phyloP scores from a whole-genome alignment of 2,888 invertebrate genomes.

The Teleiodes luculella region DNA sequence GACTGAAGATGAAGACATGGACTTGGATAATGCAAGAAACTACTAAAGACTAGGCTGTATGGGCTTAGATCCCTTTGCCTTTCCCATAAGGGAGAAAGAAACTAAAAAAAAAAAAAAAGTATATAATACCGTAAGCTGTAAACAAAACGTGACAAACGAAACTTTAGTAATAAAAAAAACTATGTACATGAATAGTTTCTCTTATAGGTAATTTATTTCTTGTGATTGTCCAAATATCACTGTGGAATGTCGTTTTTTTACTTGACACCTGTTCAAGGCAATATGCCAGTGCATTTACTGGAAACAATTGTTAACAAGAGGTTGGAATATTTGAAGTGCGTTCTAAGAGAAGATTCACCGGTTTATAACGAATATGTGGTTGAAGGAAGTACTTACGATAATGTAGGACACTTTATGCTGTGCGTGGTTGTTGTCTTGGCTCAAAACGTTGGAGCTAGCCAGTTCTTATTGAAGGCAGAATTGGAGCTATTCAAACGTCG shows the following conservation, averaged over 20 bases:
- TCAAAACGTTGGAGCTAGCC: conserved; percentile 45
- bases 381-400: conserved; percentile 79
- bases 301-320: conserved; percentile 74
- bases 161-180: too few relatives aligned
- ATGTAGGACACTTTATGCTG: conserved; percentile 78
- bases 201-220: too few relatives aligned
- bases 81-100: too few relatives aligned
- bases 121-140: too few relatives aligned
- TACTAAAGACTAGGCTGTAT: too few relatives aligned
- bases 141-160: too few relatives aligned
- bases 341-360: conserved; percentile 42
- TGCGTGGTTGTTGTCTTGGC: conserved; percentile 59
- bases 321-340: conserved; percentile 66
- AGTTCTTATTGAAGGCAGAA: conserved; percentile 57
- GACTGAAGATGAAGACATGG: too few relatives aligned
- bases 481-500: conserved; percentile 49
- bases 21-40: too few relatives aligned
- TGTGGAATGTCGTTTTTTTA: conserved; percentile 76
- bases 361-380: conserved; percentile 76
- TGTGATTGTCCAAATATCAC: neutral
- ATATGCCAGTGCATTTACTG: conserved; percentile 70
- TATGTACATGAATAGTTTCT: too few relatives aligned
- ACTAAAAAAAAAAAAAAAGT: too few relatives aligned
- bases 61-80: too few relatives aligned
- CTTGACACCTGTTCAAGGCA: conserved; percentile 75